phyloP scores from a whole-genome alignment of 2,888 invertebrate species.

The Eumerus sabulonum region DNA sequence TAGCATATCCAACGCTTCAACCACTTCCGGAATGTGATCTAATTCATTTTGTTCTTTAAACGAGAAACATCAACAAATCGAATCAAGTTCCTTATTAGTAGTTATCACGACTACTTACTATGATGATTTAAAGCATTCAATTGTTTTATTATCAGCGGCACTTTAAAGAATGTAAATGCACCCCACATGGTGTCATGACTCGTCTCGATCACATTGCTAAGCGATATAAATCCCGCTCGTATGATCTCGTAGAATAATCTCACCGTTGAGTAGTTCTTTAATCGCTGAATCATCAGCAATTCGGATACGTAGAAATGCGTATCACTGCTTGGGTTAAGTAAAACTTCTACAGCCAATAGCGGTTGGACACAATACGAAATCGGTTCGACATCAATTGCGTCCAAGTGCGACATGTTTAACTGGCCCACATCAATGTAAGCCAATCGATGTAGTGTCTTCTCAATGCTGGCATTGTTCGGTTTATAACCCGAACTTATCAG shows the following conservation, averaged over 20 bases:
- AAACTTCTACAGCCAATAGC: constrained; percentile 89
- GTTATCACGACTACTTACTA: constrained; percentile 73
- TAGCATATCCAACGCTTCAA: constrained; percentile 91
- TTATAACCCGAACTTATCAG: constrained; percentile 75
- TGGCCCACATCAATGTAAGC: constrained; percentile 76
- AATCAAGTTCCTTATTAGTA: neutral
- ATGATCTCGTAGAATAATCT: constrained; percentile 93
- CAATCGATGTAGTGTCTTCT: constrained; percentile 75
- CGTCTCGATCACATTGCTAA: constrained; percentile 91
- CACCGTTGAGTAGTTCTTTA: constrained; percentile 90
- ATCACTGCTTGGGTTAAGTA: constrained; percentile 91
- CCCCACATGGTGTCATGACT: constrained; percentile 95
- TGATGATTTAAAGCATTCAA: constrained; percentile 82
- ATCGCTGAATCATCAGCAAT: constrained; percentile 89
- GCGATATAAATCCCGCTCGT: constrained; percentile 92
- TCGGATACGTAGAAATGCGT: constrained; percentile 90
- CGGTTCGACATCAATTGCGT: constrained; percentile 82
- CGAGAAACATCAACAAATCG: neutral
- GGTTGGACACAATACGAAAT: constrained; percentile 89
- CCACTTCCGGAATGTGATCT: constrained; percentile 87
- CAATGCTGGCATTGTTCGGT: constrained; percentile 72
- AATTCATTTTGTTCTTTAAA: constrained; percentile 71
- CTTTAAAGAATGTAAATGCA: constrained; percentile 94
- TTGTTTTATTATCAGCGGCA: constrained; percentile 89
- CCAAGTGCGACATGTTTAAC: constrained; percentile 78